Evolutionary conservation across 2,888 invertebrate species (phyloP), one percentile per base, ranked within the genome.

Genomic region (Zootermopsis nevadensis): DNA sequence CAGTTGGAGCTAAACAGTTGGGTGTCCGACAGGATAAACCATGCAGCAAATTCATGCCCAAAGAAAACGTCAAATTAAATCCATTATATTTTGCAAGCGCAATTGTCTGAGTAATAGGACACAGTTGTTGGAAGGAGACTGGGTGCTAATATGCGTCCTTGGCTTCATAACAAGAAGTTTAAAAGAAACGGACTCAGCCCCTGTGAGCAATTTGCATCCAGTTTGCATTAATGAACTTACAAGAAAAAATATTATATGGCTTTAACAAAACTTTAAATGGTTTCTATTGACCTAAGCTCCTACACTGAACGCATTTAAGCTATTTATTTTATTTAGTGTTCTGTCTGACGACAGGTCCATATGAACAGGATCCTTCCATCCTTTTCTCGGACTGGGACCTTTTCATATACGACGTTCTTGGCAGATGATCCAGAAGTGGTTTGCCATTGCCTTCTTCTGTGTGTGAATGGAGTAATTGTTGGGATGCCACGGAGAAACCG

Each of bases 151-250:
- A 19, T 4, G 22, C 12, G 33, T 6, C 1, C 19, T 0, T 48
- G n/a, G 48, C 48, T 48, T 15, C 48, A 15, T 48, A 48, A 48
- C 33, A 31, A 19, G 74, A 19, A 74, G 15, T 10, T 22, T 8
- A 6, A 22, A 33, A 15, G 8, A 74, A 38, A 0, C n/a, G 38
- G 27, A 2, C n/a, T 38, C n/a, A 22, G 10, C n/a, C n/a, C 24
- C 38, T 74, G 22, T 35, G 33, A 74, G 74, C 42, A 74, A 74
- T 74, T 74, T 74, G 27, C 42, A 42, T 74, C 35, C 42, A 2
- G 38, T 74, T 74, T 74, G 74, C 74, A 74, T 74, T 74, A 38
- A 74, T 42, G 42, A 74, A 74, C 74, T 74, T 8, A 12, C n/a
- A 74, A 74, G 38, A 38, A 69, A 69, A 74, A 7, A n/a, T 60